Evolutionary conservation across 2,797 vertebrate genomes (phyloP), one percentile per base, ranked within the genome.

Genomic region (Tolypeutes matacus): DNA sequence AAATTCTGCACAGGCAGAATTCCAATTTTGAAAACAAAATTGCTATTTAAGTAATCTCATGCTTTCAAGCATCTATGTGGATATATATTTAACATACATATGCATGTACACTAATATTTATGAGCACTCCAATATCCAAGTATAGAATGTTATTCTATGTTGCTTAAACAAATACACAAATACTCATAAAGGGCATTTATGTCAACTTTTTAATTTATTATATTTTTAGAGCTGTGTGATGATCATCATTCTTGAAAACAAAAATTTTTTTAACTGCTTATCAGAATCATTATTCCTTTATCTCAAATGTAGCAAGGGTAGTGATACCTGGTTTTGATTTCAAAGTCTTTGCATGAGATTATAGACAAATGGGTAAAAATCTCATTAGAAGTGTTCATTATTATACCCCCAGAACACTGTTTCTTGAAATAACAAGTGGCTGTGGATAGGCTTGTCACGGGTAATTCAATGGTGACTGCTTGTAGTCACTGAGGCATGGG

Each of bases 381-480:
- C 58, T 96, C 36, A 65, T 93, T 96, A 81, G 85, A 87, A 62
- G 11, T 89, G 20, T 67, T 97, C 94, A 86, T 97, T 95, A 82
- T 80, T 94, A 80, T 94, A 94, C 64, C 86, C n/a, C 70, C 77
- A 92, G 21, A 1, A 88, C 0, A 5, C 46, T 62, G 65, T 69
- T 92, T 93, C 91, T 94, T 93, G 65, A 94, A 96, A 96, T 96
- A 95, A 94, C 92, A 84, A 84, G 69, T 91, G 89, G 46, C 53
- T 39, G 49, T 90, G 93, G 8, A 18, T 95, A 94, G 53, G 21
- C 95, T 97, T 97, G 93, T 62, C 27, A 94, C 65, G 62, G 93
- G 70, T 97, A 97, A 98, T 98, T 98, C 86, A 95, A 9, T 81
- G 77, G 65, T 96, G 96, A 93, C 72, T 96, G 94, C 93, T 89